These are phyloP conservation scores for Xylota sylvarum DNA, from an alignment of 2,888 invertebrate species.

Conservation along the genomic window DNA sequence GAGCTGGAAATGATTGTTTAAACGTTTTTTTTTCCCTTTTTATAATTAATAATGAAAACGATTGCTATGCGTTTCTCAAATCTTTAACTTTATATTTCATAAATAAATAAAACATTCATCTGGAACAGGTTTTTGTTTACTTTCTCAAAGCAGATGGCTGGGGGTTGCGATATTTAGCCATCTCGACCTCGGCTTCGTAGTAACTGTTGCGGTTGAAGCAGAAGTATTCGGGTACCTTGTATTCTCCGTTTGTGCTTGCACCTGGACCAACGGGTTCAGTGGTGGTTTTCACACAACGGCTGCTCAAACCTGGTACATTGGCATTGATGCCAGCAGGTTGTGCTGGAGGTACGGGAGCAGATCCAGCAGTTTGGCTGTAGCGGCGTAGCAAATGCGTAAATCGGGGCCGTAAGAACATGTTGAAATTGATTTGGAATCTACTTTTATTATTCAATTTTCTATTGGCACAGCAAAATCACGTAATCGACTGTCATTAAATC, in stretches of 20 bases:
- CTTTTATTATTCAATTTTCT: background rate
- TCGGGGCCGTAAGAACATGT: constrained; percentile 54
- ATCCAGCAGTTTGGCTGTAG: constrained; percentile 78
- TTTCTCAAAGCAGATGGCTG: constrained; percentile 88
- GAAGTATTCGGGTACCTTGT: constrained; percentile 96
- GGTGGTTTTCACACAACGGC: constrained; percentile 86
- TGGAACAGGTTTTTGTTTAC: constrained; percentile 72
- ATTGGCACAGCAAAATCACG: constrained; percentile 39
- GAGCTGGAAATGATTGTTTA: constrained; percentile 99
- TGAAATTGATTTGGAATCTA: background rate
- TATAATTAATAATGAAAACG: constrained; percentile 50
- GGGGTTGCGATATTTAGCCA: constrained; percentile 91
- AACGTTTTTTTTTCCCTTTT: constrained; percentile 78
- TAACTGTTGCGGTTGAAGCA: constrained; percentile 91
- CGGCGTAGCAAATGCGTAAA: constrained; percentile 13
- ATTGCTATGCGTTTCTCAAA: constrained; percentile 58
- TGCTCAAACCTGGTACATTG: constrained; percentile 89
- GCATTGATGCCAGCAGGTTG: constrained; percentile 78
- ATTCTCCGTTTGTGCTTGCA: constrained; percentile 86
- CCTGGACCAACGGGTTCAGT: constrained; percentile 83
- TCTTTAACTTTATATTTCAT: constrained; percentile 66
- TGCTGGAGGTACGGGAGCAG: constrained; percentile 58
- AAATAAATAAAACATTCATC: constrained; percentile 71
- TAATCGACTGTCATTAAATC: constrained; percentile 21
- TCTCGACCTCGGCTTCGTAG: constrained; percentile 94